Evolutionary conservation across 2,888 invertebrate species (phyloP).

Genomic region (Pyrgus malvae): DNA sequence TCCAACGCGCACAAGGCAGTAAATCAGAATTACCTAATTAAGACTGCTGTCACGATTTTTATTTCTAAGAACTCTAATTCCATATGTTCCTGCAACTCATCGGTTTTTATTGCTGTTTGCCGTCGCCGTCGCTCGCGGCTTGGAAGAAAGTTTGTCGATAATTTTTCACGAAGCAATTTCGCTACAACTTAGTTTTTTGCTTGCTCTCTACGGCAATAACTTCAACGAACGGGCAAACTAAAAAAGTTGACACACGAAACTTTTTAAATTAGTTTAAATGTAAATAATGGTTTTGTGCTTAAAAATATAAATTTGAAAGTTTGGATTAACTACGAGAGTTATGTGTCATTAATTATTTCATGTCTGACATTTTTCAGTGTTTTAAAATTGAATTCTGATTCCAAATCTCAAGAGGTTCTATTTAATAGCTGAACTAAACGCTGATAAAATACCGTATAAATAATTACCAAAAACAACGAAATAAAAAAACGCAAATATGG

Average conservation of each 20-base stretch:
- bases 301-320: background rate
- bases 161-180: slow-evolving; percentile 33
- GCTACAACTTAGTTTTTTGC: slow-evolving; percentile 19
- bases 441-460: too few species aligned
- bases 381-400: background rate
- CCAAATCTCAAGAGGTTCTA: too few species aligned
- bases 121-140: slow-evolving; percentile 13
- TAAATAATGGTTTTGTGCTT: slow-evolving; percentile 4
- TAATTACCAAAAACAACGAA: too few species aligned
- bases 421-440: too few species aligned
- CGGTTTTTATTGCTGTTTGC: slow-evolving; percentile 37
- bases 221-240: background rate
- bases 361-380: too few species aligned
- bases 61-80: slow-evolving; percentile 42
- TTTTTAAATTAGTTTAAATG: slow-evolving; percentile 15
- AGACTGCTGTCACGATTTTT: background rate
- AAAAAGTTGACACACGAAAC: slow-evolving; percentile 22
- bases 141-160: slow-evolving; percentile 30
- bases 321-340: background rate
- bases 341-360: too few species aligned
- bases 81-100: slow-evolving; percentile 41
- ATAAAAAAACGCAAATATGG: too few species aligned
- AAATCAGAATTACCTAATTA: background rate
- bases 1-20: too few species aligned
- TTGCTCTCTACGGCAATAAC: slow-evolving; percentile 11